phyloP scores from a whole-genome alignment of 1,140 invertebrate species.

The Dysdera silvatica region DNA sequence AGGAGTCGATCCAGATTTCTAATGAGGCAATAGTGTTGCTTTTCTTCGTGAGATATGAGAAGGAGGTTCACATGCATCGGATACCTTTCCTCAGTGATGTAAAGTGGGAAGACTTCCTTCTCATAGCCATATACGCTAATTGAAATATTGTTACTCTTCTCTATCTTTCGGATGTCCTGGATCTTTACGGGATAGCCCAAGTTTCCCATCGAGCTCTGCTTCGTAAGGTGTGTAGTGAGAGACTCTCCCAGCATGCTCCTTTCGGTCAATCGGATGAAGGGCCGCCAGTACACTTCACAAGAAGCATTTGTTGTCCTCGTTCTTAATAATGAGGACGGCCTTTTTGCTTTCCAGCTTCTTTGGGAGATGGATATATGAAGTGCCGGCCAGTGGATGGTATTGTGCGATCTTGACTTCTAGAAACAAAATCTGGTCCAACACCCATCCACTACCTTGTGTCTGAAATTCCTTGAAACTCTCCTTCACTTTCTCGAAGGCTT shows the following conservation, averaged over 20 bases:
- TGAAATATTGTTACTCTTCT: conserved; percentile 7
- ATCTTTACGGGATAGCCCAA: not conserved
- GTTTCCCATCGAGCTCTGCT: not conserved
- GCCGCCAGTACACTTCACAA: not conserved
- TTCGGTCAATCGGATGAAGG: not conserved
- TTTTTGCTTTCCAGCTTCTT: not conserved
- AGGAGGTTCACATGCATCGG: not conserved
- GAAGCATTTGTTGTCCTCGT: conserved; percentile 5
- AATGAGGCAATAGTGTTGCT: not conserved
- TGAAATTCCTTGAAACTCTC: not conserved
- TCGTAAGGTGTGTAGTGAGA: not conserved
- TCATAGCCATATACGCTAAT: conserved; percentile 14
- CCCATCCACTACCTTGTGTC: not conserved
- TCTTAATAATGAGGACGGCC: not conserved
- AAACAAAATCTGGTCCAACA: not conserved
- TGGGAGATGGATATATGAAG: not conserved
- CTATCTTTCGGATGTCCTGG: not conserved
- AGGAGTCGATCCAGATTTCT: too few relatives aligned
- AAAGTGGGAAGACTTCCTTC: not conserved
- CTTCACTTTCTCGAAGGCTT: too few relatives aligned
- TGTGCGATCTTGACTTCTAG: not conserved
- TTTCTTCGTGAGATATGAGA: not conserved
- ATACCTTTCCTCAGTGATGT: not conserved
- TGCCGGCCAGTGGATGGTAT: not conserved
- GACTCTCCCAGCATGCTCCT: not conserved